Percentiles rank a stretch among this genome's conserved stretches.
These are phyloP conservation scores for Tyrophagus putrescentiae DNA, from an alignment of 1,140 invertebrate species.

Conservation along the genomic window DNA sequence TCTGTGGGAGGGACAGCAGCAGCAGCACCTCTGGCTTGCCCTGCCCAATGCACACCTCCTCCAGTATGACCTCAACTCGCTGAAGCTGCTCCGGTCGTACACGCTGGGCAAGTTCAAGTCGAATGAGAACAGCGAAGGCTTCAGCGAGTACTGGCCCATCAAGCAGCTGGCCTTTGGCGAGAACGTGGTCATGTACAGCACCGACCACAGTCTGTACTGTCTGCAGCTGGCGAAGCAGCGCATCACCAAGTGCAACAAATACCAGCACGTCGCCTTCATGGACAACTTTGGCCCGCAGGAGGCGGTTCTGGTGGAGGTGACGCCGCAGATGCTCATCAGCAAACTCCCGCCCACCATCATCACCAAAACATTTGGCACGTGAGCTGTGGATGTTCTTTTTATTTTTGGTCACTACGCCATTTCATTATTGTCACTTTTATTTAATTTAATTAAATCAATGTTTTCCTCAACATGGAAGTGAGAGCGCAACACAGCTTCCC, in stretches of 20 bases:
- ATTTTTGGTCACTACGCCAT: not conserved
- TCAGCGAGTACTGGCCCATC: conserved; percentile 10
- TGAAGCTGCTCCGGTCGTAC: not conserved
- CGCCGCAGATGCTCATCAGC: conserved; percentile 13
- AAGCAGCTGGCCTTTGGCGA: conserved; percentile 13
- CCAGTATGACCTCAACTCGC: conserved; percentile 6
- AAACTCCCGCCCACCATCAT: not conserved
- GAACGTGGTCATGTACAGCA: not conserved
- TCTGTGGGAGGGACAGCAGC: not conserved
- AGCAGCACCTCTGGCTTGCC: conserved; percentile 7
- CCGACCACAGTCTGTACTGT: not conserved
- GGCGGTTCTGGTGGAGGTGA: conserved; percentile 11
- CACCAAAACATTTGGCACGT: conserved; percentile 18
- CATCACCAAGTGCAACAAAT: conserved; percentile 15
- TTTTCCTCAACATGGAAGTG: not conserved
- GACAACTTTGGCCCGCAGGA: not conserved
- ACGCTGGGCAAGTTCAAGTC: not conserved
- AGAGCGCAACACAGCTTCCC: too few relatives aligned
- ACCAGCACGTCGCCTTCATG: conserved; percentile 12
- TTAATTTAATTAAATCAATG: not conserved
- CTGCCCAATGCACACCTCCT: not conserved
- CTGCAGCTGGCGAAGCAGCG: not conserved
- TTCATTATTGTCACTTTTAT: not conserved
- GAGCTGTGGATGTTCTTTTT: conserved; percentile 2
- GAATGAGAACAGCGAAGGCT: not conserved